These are phyloP conservation scores for Drosophila kurseongensis DNA, from an alignment of 1,140 invertebrate species.

Conservation along the genomic window DNA sequence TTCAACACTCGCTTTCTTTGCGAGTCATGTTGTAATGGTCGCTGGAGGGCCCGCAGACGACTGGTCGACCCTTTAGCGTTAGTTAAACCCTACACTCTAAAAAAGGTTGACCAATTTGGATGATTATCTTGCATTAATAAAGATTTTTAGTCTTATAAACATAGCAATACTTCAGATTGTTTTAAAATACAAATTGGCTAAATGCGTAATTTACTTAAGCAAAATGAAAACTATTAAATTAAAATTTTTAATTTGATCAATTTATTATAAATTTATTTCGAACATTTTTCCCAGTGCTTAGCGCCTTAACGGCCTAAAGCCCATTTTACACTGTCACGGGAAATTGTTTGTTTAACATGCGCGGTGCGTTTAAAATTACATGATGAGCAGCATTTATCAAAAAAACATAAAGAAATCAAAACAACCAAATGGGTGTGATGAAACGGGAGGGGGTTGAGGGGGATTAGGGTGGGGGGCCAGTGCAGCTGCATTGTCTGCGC, in stretches of 20 bases:
- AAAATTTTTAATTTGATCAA: too few species aligned
- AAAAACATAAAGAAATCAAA: conserved; percentile 50
- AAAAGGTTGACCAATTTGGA: background rate
- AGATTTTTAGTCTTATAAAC: too few species aligned
- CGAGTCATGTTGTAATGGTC: conserved; percentile 71
- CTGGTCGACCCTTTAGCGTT: conserved; percentile 29
- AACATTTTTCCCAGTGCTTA: background rate
- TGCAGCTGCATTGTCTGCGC: conserved; percentile 36
- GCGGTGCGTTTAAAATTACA: conserved; percentile 80
- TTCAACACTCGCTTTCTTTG: conserved; percentile 80
- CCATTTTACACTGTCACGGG: conserved; percentile 81
- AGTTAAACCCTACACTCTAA: conserved; percentile 18
- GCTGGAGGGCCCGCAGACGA: conserved; percentile 39
- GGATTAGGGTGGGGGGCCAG: background rate
- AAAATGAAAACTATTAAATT: too few species aligned
- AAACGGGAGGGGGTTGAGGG: background rate
- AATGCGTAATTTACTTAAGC: too few species aligned
- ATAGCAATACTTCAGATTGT: too few species aligned
- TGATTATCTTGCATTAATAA: too few species aligned
- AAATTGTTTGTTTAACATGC: conserved; percentile 83
- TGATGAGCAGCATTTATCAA: conserved; percentile 80
- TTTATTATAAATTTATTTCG: too few species aligned
- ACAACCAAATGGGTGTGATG: conserved; percentile 25
- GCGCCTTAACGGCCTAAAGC: conserved; percentile 2
- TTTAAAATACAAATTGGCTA: too few species aligned